Evolutionary conservation across 2,113 vertebrate genomes (phyloP), one percentile per base, ranked within the genome.

Genomic region (Xyrauchen texanus): DNA sequence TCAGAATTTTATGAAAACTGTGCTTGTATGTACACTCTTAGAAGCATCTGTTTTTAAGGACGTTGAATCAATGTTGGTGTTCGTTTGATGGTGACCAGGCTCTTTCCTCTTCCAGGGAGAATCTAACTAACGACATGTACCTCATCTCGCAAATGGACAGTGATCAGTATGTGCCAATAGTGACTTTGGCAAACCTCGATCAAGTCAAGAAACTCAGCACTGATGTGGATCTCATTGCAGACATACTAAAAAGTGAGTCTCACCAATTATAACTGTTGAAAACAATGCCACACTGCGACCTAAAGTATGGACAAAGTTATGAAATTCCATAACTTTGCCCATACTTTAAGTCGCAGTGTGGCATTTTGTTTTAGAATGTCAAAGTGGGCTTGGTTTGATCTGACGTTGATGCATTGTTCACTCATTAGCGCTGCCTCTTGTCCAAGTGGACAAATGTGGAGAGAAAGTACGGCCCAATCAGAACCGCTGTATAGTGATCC

Each of bases 61-160:
- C 21, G 3, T 34, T 34, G 21, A 34, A 34, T 34, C 21, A 34
- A 34, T 34, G 21, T 34, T 34, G 21, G 21, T 34, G 21, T 34
- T 3, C 3, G 21, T 34, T 34, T 34, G 21, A 34, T 34, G n/a
- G n/a, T n/a, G 21, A 34, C 21, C 21, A 34, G 21, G 58, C 71
- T 47, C 47, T 47, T 74, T 4, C 5, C 5, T 82, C 53, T 67
- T 73, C 1, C 69, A 99, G 98, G 89, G 96, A 98, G 90, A 94
- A 96, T 86, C 95, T 98, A 44, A 92, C 93, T 88, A 96, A 89
- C 42, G 97, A 99, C 90, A 96, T 98, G 91, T 99, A 98, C 91
- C 96, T 99, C 83, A 93, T 94, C 83, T 98, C 97, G 63, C 98
- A 99, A 90, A 98, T 98, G 98, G 98, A 99, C 89, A 94, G 94